Conservation (phyloP, 1,140 invertebrate genomes). For the Drosophila repletoides region DNA sequence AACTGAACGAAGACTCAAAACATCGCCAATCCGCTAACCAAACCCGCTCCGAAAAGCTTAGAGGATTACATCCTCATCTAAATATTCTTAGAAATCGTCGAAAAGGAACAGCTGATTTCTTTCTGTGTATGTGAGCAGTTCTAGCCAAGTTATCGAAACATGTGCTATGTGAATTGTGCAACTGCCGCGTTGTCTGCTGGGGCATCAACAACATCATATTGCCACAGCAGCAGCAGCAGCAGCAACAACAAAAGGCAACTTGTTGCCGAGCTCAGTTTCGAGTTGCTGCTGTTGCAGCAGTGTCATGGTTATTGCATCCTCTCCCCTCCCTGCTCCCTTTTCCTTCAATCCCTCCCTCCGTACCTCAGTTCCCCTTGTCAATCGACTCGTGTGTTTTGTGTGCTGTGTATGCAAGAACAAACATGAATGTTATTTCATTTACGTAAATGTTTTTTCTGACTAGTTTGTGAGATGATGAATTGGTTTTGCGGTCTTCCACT, state of each 20-base stretch:
- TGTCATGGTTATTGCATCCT: constrained; percentile 12
- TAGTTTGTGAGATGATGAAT: constrained; percentile 49
- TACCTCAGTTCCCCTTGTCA: background rate
- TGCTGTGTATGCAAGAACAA: background rate
- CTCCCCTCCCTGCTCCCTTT: background rate
- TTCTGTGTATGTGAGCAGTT: background rate
- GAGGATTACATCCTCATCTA: no score
- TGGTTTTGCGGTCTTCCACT: constrained; percentile 70
- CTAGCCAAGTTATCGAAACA: constrained; percentile 20
- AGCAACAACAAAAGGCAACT: constrained; percentile 17
- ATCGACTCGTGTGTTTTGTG: constrained; percentile 12
- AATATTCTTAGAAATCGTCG: no score
- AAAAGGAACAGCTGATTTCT: no score
- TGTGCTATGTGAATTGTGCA: constrained; percentile 4
- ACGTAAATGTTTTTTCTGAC: constrained; percentile 35
- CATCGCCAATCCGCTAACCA: no score
- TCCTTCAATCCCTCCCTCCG: background rate
- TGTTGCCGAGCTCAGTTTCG: constrained; percentile 27
- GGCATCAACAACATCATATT: constrained; percentile 7
- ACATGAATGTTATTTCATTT: constrained; percentile 44
- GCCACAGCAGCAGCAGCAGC: constrained; percentile 20
- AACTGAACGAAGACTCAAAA: no score
- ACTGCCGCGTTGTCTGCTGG: background rate
- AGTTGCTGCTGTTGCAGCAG: constrained; percentile 17
- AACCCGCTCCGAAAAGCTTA: no score